Conservation (phyloP, 1,140 invertebrate genomes). For the Reticulitermes speratus region DNA sequence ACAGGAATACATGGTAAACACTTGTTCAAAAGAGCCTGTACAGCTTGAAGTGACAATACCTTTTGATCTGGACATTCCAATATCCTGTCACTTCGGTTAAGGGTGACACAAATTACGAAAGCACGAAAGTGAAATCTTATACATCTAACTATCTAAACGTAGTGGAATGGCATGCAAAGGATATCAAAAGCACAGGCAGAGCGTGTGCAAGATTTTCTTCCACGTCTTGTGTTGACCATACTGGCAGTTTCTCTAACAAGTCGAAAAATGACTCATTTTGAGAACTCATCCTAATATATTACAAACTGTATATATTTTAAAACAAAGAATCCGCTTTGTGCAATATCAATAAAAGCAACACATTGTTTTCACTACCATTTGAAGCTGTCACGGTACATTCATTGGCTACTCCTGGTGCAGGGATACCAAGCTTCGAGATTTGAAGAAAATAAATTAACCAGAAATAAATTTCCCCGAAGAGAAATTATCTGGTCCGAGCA, state of each 20-base stretch:
- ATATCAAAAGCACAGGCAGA: slow-evolving; percentile 1
- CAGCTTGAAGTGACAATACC: not conserved
- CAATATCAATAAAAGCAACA: no score
- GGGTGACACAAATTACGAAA: not conserved
- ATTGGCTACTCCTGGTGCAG: no score
- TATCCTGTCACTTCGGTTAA: slow-evolving; percentile 22
- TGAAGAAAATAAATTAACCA: no score
- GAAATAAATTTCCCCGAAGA: no score
- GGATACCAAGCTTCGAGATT: no score
- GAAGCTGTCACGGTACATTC: no score
- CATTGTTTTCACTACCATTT: no score
- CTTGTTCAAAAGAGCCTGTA: slow-evolving; percentile 11
- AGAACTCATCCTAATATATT: not conserved
- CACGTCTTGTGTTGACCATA: not conserved
- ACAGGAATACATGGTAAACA: slow-evolving; percentile 22
- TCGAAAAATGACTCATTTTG: not conserved
- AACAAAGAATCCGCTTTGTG: no score
- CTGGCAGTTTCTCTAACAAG: not conserved
- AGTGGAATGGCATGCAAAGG: not conserved
- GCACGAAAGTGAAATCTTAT: not conserved
- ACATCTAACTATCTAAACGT: no score
- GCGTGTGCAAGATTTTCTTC: not conserved
- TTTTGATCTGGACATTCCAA: slow-evolving; percentile 8
- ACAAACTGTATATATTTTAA: no score
- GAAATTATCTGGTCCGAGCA: no score